phyloP scores from a whole-genome alignment of 2,797 vertebrate species.

The Tapera naevia region DNA sequence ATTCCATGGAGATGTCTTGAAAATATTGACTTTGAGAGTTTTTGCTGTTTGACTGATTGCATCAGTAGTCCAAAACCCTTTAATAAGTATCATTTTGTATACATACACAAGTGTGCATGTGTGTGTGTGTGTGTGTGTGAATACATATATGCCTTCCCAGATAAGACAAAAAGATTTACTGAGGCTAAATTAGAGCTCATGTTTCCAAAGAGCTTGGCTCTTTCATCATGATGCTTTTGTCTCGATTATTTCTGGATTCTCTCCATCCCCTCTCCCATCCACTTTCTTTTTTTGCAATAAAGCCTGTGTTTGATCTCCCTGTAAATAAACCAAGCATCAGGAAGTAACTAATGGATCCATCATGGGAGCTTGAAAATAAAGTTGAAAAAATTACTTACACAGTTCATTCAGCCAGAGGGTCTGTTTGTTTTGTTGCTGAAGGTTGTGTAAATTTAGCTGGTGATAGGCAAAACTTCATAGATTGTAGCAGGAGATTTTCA shows the following conservation, averaged over 20 bases:
- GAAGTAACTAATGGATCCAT: conserved; percentile 49
- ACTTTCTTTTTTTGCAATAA: background rate
- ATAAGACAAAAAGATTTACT: conserved; percentile 23
- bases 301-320: conserved; percentile 13
- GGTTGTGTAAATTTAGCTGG: conserved; percentile 28
- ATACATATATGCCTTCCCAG: background rate
- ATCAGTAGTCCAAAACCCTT: conserved; percentile 54
- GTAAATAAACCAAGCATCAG: conserved; percentile 29
- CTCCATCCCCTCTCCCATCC: background rate
- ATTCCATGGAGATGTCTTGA: conserved; percentile 67
- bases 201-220: conserved; percentile 21
- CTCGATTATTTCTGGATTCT: background rate
- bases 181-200: background rate
- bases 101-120: background rate
- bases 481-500: conserved; percentile 18
- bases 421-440: background rate
- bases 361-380: conserved; percentile 39
- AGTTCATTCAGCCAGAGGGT: conserved; percentile 4
- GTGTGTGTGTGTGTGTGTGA: background rate
- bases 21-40: conserved; percentile 71
- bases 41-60: conserved; percentile 49
- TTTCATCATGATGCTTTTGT: conserved; percentile 37
- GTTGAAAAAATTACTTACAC: conserved; percentile 41
- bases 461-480: conserved; percentile 21
- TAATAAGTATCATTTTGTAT: conserved; percentile 49